These are phyloP conservation scores for Dipus sagitta DNA, from an alignment of 2,797 vertebrate genomes.

Conservation along the genomic window DNA sequence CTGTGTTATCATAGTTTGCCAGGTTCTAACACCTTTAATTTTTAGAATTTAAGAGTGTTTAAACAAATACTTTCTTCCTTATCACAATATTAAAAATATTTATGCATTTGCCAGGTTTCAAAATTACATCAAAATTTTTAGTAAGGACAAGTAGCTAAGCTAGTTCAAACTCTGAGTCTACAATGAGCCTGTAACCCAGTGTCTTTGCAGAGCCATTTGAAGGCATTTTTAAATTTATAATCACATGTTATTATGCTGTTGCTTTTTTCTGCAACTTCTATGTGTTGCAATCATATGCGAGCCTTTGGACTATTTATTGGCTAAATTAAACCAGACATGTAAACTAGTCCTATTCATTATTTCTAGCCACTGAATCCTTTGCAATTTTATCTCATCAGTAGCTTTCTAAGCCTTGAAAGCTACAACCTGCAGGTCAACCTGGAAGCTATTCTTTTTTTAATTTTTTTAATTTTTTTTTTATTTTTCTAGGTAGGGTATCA, in stretches of 20 bases:
- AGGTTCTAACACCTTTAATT: constrained; percentile 48
- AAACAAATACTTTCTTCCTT: constrained; percentile 29
- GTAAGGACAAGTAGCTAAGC: neutral
- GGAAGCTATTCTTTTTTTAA: neutral
- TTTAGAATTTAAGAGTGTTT: constrained; percentile 36
- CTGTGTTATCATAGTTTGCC: neutral
- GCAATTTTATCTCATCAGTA: neutral
- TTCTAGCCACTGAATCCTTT: neutral
- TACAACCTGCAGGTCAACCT: neutral
- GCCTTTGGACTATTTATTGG: neutral
- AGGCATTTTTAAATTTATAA: neutral
- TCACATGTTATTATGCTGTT: neutral
- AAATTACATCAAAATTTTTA: neutral
- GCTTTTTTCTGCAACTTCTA: neutral
- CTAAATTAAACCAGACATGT: neutral
- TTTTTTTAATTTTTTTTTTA: too few relatives aligned
- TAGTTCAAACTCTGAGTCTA: neutral
- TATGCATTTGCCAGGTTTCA: neutral
- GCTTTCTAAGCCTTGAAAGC: neutral
- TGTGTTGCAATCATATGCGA: neutral
- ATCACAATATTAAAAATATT: neutral
- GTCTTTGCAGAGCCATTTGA: neutral
- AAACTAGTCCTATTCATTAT: neutral
- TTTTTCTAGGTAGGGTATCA: too few relatives aligned
- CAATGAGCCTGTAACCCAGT: neutral